These are phyloP conservation scores for Coturnix japonica DNA, from an alignment of 2,113 vertebrate genomes.

Conservation along the genomic window DNA sequence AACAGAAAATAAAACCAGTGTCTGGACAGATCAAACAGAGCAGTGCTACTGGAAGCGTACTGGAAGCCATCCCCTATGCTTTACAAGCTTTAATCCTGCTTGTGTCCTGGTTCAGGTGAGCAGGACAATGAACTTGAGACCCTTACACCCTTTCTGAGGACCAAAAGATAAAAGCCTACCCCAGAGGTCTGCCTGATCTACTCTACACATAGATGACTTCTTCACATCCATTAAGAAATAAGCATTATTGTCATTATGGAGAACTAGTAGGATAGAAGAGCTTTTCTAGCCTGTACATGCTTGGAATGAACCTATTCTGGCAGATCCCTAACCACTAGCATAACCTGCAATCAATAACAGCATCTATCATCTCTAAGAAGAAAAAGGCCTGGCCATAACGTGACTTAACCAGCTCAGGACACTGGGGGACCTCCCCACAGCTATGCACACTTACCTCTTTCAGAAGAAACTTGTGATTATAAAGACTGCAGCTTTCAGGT, in stretches of 20 bases:
- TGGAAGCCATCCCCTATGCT: not conserved
- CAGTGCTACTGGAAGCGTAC: not conserved
- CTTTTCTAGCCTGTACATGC: not conserved
- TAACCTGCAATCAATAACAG: not conserved
- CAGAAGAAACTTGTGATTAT: not conserved
- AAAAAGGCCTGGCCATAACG: not conserved
- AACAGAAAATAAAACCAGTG: constrained; percentile 8
- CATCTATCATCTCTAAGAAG: not conserved
- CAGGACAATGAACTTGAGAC: constrained; percentile 37
- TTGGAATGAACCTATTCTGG: not conserved
- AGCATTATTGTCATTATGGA: not conserved
- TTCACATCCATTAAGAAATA: constrained; percentile 13
- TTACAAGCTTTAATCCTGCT: constrained; percentile 11
- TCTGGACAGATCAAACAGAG: constrained; percentile 33
- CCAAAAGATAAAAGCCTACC: not conserved
- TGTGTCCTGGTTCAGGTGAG: not conserved
- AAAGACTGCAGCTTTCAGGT: not conserved
- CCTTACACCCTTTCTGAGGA: not conserved
- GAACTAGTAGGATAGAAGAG: not conserved
- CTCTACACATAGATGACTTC: not conserved
- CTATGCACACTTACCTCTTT: not conserved
- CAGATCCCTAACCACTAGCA: not conserved
- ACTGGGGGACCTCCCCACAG: not conserved
- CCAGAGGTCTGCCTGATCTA: not conserved
- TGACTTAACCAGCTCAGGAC: not conserved